Conservation (phyloP, 2,888 invertebrate genomes). For the Apamea anceps region DNA sequence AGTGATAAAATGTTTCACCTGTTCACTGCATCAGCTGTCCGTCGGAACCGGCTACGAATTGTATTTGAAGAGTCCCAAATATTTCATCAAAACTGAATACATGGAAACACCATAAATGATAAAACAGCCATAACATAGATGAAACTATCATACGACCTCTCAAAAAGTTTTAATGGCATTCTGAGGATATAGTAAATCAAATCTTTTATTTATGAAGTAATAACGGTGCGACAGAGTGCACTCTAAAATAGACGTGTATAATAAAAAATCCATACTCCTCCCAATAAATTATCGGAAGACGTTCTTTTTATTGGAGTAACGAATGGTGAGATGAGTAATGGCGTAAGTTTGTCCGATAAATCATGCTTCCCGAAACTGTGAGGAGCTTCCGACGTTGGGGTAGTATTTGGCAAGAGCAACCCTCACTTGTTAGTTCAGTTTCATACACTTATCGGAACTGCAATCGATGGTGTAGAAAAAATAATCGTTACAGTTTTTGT, state of each 20-base stretch:
- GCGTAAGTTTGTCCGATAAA: slow-evolving; percentile 88
- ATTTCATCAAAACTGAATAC: slow-evolving; percentile 66
- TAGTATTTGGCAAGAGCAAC: slow-evolving; percentile 84
- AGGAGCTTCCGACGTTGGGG: slow-evolving; percentile 81
- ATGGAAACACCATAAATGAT: slow-evolving; percentile 46
- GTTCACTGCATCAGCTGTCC: slow-evolving; percentile 70
- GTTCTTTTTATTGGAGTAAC: slow-evolving; percentile 90
- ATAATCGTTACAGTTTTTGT: slow-evolving; percentile 44
- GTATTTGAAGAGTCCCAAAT: slow-evolving; percentile 61
- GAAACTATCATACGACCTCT: slow-evolving; percentile 60
- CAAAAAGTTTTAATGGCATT: slow-evolving; percentile 73
- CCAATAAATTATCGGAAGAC: slow-evolving; percentile 88
- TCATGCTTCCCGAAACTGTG: slow-evolving; percentile 84
- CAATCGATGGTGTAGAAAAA: slow-evolving; percentile 79
- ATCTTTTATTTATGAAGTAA: slow-evolving; percentile 82
- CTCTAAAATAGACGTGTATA: slow-evolving; percentile 83
- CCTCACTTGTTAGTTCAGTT: slow-evolving; percentile 82
- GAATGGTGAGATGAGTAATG: slow-evolving; percentile 90
- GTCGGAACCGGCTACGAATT: slow-evolving; percentile 62
- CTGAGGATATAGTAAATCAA: slow-evolving; percentile 81
- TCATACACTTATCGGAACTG: slow-evolving; percentile 81
- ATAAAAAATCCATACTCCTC: slow-evolving; percentile 87
- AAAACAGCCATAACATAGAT: slow-evolving; percentile 57
- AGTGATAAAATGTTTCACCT: slow-evolving; percentile 71
- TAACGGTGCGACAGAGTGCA: slow-evolving; percentile 80